Base-by-base conservation (phyloP, 2,797 vertebrate genomes). In the Lutjanus campechanus region DNA sequence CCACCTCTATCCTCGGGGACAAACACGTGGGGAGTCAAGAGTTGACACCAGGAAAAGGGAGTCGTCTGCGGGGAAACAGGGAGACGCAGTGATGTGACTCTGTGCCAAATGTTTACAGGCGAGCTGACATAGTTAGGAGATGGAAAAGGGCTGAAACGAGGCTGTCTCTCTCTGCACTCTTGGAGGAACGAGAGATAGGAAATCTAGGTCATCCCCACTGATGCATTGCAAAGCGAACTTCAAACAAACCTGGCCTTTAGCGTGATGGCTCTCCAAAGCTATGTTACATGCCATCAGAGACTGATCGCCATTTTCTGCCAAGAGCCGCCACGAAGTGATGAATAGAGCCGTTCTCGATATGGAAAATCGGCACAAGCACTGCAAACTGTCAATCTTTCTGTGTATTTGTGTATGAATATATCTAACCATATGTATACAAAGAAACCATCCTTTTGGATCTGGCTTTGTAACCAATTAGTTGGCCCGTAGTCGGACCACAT, bases 151-250 rank as follows among this genome's bases (percentile, higher is more conserved):
- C 86, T 89, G 89, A 93, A 94, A 92, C 77, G 85, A 92, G 91
- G 82, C 90, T 90, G 81, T 84, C 81, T 89, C 86, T 87, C 88
- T 43, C 75, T 70, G 72, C 86, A 82, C 88, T 92, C 85, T 90
- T 90, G 88, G 85, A 93, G 89, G 88, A 89, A 67, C 50, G 69
- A 85, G 89, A 80, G 86, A 85, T 88, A 67, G 84, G 69, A 79
- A 93, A 95, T 95, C 93, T 95, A 93, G 95, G 95, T 94, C 95
- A 94, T 88, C 85, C 79, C 86, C 90, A 89, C 90, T 93, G 91
- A 95, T 91, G 92, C 92, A 90, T 94, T 82, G 92, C 92, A 92
- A 92, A 93, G 89, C 65, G 82, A 93, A 94, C 93, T 94, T 95
- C 93, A 95, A 93, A 95, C 93, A 92, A 93, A 94, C 90, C 92